phyloP scores from a whole-genome alignment of 2,888 invertebrate species.

The Nymphalis urticae region DNA sequence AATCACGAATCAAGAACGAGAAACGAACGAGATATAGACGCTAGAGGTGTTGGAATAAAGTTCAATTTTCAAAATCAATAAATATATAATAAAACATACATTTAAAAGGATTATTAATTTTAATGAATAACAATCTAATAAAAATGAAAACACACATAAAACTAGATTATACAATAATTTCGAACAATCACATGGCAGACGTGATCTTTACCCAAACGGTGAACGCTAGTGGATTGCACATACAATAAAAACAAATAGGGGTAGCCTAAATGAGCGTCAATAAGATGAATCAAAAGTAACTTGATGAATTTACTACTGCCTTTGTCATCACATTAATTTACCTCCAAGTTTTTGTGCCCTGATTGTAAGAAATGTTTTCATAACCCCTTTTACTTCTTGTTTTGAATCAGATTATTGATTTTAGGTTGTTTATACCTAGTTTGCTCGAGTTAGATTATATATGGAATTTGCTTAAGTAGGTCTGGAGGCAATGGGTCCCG shows the following conservation, averaged over 20 bases:
- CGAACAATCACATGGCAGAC: constrained; percentile 35
- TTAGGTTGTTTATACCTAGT: too few species aligned
- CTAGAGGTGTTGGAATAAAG: background rate
- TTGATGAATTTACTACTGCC: constrained; percentile 28
- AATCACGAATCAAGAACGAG: background rate
- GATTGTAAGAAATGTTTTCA: too few species aligned
- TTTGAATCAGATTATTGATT: too few species aligned
- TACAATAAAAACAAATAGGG: constrained; percentile 40
- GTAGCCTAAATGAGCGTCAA: constrained; percentile 33
- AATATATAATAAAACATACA: background rate
- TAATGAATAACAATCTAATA: background rate
- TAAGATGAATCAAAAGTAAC: constrained; percentile 38
- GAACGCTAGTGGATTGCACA: constrained; percentile 32
- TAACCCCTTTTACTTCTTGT: too few species aligned
- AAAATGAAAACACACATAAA: constrained; percentile 2
- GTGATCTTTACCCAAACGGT: constrained; percentile 35
- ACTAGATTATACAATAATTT: constrained; percentile 26
- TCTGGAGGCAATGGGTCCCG: too few species aligned
- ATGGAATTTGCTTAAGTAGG: too few species aligned
- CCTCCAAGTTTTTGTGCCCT: background rate
- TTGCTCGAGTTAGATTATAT: too few species aligned
- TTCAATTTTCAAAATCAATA: background rate
- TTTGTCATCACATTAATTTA: constrained; percentile 2
- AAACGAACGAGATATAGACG: background rate
- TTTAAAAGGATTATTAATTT: background rate